Evolutionary conservation across 2,888 invertebrate genomes (phyloP), one percentile per base, ranked within the genome.

Genomic region (Argynnis bischoffii): DNA sequence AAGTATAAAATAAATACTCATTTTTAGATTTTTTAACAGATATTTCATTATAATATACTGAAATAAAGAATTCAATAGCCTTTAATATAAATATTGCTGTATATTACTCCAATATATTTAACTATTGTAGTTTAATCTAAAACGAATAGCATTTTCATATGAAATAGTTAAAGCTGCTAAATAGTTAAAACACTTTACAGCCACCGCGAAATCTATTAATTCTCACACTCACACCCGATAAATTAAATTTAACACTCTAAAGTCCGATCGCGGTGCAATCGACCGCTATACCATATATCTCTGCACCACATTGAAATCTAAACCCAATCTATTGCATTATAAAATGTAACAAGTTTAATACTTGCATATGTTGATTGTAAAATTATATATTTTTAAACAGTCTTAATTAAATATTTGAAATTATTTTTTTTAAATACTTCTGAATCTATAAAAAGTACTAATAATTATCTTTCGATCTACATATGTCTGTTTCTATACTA

Each of bases 171-270:
- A 59, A 21, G 57, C 47, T 59, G 47, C 26, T 48, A 47, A 59
- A 47, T 59, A 47, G 47, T 59, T 59, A 48, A 57, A 57, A 68
- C 65, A 68, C 68, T 71, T 59, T 53, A 67, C 54, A 64, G 71
- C 66, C 55, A 60, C 67, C 69, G 63, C 65, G 67, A 65, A 71
- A 69, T 71, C 69, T 69, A 71, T 71, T 71, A 71, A 71, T 69
- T 64, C 67, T 67, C 57, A 53, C 69, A 59, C 63, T 69, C 64
- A 65, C 61, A 64, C 57, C 59, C 70, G 48, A 72, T 72, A 72
- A 72, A 70, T 70, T 72, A 69, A 63, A 70, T 69, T 73, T 70
- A 72, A 71, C 68, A 69, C 66, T 63, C 70, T 63, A 64, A 64
- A 64, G 69, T 63, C 67, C 68, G 61, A 68, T 71, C 66, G 67